Evolutionary conservation across 2,888 invertebrate species (phyloP).

Genomic region (Eristalis intricaria): DNA sequence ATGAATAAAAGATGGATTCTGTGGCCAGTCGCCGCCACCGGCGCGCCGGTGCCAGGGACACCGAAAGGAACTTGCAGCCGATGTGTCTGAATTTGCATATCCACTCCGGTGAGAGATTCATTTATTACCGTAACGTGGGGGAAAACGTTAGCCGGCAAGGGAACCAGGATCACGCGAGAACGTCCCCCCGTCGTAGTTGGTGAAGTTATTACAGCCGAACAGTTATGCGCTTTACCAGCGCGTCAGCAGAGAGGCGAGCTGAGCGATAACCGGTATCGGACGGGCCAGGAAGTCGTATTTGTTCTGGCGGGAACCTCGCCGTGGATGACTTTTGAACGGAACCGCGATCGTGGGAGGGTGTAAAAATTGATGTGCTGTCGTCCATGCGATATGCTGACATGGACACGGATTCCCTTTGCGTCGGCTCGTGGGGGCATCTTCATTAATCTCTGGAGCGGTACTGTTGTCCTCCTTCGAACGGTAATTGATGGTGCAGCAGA

Average conservation of each 20-base stretch:
- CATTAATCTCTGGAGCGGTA: slow-evolving; percentile 50
- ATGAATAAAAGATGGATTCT: slow-evolving; percentile 32
- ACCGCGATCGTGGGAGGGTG: slow-evolving; percentile 66
- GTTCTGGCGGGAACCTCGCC: slow-evolving; percentile 42
- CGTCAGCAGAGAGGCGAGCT: slow-evolving; percentile 54
- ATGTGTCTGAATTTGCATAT: slow-evolving; percentile 62
- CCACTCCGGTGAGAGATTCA: slow-evolving; percentile 13
- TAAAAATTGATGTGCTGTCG: slow-evolving; percentile 67
- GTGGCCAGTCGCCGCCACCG: not conserved
- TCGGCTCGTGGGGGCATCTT: slow-evolving; percentile 26
- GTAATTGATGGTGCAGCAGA: slow-evolving; percentile 64
- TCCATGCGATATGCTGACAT: slow-evolving; percentile 54
- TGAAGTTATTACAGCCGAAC: slow-evolving; percentile 57
- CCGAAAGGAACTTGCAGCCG: not conserved
- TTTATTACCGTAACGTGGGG: slow-evolving; percentile 51
- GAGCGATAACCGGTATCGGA: slow-evolving; percentile 64
- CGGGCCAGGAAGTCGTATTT: slow-evolving; percentile 62
- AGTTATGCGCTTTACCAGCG: slow-evolving; percentile 67
- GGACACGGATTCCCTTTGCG: slow-evolving; percentile 41
- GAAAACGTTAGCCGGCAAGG: slow-evolving; percentile 13
- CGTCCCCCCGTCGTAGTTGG: slow-evolving; percentile 5
- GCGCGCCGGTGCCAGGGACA: no score
- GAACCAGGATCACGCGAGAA: slow-evolving; percentile 54
- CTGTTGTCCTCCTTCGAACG: not conserved
- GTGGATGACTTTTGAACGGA: slow-evolving; percentile 34